phyloP scores from a whole-genome alignment of 2,797 vertebrate genomes.

The Netta rufina region DNA sequence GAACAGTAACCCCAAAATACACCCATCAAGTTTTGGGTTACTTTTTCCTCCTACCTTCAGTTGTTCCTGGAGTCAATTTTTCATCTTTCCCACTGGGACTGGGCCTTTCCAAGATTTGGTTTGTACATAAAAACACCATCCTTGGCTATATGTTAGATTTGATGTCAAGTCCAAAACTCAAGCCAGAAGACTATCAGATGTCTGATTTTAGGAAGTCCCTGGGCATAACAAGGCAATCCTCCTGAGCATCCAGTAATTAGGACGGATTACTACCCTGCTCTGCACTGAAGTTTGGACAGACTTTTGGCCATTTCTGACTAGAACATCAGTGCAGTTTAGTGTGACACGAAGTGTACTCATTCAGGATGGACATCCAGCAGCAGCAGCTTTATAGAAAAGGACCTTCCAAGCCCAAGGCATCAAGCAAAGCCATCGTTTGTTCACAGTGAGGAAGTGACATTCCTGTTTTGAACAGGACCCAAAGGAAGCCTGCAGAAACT shows the following conservation, averaged over 20 bases:
- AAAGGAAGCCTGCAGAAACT: neutral
- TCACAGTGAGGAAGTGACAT: neutral
- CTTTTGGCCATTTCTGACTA: neutral
- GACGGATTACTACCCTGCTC: neutral
- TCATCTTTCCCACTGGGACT: neutral
- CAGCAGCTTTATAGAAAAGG: neutral
- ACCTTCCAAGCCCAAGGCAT: neutral
- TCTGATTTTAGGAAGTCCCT: neutral
- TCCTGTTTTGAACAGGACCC: neutral
- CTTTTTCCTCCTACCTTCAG: neutral
- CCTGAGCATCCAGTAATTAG: neutral
- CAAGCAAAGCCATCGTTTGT: neutral
- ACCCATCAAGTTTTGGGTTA: neutral
- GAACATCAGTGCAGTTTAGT: neutral
- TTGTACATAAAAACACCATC: neutral
- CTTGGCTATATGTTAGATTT: neutral
- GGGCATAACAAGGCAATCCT: neutral
- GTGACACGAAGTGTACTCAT: neutral
- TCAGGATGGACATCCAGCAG: neutral
- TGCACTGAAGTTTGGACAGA: neutral
- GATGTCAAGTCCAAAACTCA: neutral
- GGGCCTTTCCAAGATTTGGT: neutral
- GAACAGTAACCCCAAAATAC: conserved; percentile 9
- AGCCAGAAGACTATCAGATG: neutral
- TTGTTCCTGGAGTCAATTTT: neutral